A percentile compares a stretch with the other conserved stretches of the same genome.
phyloP scores from a whole-genome alignment of 2,888 invertebrate species.

The Andrena chrysosceles region DNA sequence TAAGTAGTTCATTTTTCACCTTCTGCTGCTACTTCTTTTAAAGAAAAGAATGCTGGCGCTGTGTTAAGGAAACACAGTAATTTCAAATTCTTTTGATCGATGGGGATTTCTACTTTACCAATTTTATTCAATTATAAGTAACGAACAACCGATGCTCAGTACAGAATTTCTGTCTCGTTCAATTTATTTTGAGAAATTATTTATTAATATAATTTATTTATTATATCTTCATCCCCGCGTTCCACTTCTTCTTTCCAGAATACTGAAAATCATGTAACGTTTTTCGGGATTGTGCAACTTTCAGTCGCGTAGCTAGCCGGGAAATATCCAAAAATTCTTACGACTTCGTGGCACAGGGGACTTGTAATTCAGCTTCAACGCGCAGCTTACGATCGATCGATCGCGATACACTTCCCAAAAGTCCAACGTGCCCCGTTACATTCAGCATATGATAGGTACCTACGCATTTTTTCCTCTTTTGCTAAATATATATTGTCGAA shows the following conservation, averaged over 20 bases:
- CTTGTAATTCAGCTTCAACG: slow-evolving; percentile 50
- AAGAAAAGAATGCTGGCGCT: too few relatives aligned
- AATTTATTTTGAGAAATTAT: background rate
- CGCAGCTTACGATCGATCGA: slow-evolving; percentile 34
- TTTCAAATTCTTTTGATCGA: too few relatives aligned
- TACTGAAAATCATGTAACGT: slow-evolving; percentile 68
- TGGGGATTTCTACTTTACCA: too few relatives aligned
- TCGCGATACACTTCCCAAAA: slow-evolving; percentile 13
- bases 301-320: slow-evolving; percentile 11
- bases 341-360: slow-evolving; percentile 28
- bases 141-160: too few relatives aligned
- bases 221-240: slow-evolving; percentile 30
- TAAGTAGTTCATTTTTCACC: background rate
- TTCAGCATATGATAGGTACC: background rate
- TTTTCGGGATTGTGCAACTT: slow-evolving; percentile 47
- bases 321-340: slow-evolving; percentile 47
- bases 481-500: slow-evolving; percentile 16
- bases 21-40: background rate
- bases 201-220: too few relatives aligned
- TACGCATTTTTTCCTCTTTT: background rate
- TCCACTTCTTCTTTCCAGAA: slow-evolving; percentile 35
- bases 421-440: background rate
- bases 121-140: too few relatives aligned
- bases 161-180: background rate
- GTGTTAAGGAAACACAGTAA: too few relatives aligned